These are phyloP conservation scores for Tanypteryx hageni DNA, from an alignment of 2,888 invertebrate species.

Conservation along the genomic window DNA sequence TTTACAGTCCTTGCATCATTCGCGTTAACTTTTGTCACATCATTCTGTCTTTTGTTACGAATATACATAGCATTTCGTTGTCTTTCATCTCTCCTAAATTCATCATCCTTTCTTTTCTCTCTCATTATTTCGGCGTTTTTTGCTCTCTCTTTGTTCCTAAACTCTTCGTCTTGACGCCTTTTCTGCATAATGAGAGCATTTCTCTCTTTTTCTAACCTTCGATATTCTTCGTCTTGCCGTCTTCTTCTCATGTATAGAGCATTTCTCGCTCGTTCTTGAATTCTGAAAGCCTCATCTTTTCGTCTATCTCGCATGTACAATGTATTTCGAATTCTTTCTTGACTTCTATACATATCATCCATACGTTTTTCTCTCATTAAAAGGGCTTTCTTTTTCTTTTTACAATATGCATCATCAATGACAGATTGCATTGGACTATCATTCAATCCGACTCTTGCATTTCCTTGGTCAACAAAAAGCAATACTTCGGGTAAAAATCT, in stretches of 20 bases:
- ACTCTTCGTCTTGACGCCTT: constrained; percentile 51
- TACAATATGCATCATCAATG: constrained; percentile 36
- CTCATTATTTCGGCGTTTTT: constrained; percentile 52
- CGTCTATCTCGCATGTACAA: constrained; percentile 56
- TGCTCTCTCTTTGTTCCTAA: constrained; percentile 49
- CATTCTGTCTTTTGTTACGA: constrained; percentile 46
- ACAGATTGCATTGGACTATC: constrained; percentile 42
- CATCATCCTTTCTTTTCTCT: constrained; percentile 59
- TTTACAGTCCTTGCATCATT: constrained; percentile 30
- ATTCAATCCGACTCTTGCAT: constrained; percentile 25
- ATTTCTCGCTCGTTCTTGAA: constrained; percentile 57
- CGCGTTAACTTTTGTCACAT: neutral
- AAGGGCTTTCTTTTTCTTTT: constrained; percentile 52
- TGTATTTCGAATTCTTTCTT: constrained; percentile 53
- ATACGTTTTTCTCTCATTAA: constrained; percentile 52
- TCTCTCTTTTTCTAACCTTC: constrained; percentile 39
- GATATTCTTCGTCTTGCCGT: constrained; percentile 46
- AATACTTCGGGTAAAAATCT: constrained; percentile 56
- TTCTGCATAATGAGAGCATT: constrained; percentile 53
- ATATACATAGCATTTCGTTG: constrained; percentile 53
- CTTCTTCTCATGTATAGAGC: constrained; percentile 54
- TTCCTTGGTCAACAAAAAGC: constrained; percentile 60
- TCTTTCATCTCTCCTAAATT: constrained; percentile 50
- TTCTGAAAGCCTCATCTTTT: constrained; percentile 52
- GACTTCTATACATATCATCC: constrained; percentile 46